Evolutionary conservation across 2,797 vertebrate species (phyloP).

Genomic region (Arnoldichthys spilopterus): DNA sequence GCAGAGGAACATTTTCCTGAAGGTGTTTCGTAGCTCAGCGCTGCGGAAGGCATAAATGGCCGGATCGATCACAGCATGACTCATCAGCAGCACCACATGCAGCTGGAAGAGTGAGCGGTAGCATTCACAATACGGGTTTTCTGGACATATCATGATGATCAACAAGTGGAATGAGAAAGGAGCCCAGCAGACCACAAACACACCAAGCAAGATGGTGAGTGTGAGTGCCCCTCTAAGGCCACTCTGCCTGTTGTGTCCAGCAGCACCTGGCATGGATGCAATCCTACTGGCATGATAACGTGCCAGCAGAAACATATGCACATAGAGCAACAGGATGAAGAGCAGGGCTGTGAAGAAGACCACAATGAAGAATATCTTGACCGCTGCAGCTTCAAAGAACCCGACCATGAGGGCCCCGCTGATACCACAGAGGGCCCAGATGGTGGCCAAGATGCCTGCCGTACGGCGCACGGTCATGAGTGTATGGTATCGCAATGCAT

Average conservation of each 20-base stretch:
- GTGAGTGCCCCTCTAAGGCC: constrained; percentile 89
- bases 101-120: constrained; percentile 92
- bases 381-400: constrained; percentile 81
- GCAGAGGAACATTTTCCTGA: constrained; percentile 85
- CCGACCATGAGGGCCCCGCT: constrained; percentile 83
- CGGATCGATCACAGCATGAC: constrained; percentile 90
- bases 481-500: constrained; percentile 89
- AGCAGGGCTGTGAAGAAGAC: constrained; percentile 85
- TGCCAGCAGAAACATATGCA: constrained; percentile 93
- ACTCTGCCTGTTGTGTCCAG: constrained; percentile 62
- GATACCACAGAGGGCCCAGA: constrained; percentile 85
- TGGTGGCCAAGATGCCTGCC: constrained; percentile 71
- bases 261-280: constrained; percentile 74
- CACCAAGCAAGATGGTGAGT: constrained; percentile 90
- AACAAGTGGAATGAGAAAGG: constrained; percentile 92
- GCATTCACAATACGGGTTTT: constrained; percentile 93
- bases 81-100: constrained; percentile 89
- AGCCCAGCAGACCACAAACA: constrained; percentile 91
- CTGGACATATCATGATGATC: constrained; percentile 86
- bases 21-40: constrained; percentile 85
- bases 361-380: constrained; percentile 84
- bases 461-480: constrained; percentile 89
- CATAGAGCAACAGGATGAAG: constrained; percentile 88
- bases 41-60: constrained; percentile 95
- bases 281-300: constrained; percentile 88